These are phyloP conservation scores for Pristionchus exspectatus DNA, from an alignment of 2,888 invertebrate species.

Conservation along the genomic window DNA sequence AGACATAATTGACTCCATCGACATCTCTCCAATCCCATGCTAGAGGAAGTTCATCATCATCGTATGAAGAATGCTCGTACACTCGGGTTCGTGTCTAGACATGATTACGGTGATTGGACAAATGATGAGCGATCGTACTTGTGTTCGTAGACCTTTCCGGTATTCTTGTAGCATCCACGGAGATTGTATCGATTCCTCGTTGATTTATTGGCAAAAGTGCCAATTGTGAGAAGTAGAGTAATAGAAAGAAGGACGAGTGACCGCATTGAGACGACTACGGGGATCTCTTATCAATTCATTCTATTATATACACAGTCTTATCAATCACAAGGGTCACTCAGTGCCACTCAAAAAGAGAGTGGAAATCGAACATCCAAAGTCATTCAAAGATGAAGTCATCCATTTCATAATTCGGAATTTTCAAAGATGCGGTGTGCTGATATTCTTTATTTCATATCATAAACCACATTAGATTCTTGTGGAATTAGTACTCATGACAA, in stretches of 20 bases:
- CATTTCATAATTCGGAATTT: not conserved
- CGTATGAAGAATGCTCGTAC: constrained; percentile 71
- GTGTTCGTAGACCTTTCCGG: constrained; percentile 64
- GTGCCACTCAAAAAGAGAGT: constrained; percentile 2
- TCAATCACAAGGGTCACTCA: constrained; percentile 34
- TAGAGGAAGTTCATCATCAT: constrained; percentile 77
- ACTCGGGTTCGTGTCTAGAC: constrained; percentile 68
- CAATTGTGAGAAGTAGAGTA: not conserved
- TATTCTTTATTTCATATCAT: too few species aligned
- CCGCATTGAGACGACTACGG: not conserved
- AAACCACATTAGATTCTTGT: too few species aligned
- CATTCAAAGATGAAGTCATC: not conserved
- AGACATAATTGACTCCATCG: constrained; percentile 80
- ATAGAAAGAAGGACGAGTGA: not conserved
- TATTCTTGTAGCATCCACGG: constrained; percentile 72
- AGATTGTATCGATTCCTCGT: constrained; percentile 65
- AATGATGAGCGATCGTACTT: constrained; percentile 59
- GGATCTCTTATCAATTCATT: not conserved
- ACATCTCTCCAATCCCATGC: constrained; percentile 81
- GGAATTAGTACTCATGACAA: too few species aligned
- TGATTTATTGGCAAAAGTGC: not conserved
- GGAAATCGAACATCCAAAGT: constrained; percentile 32
- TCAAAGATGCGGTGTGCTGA: not conserved
- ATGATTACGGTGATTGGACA: not conserved
- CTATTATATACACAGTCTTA: constrained; percentile 14